A percentile compares a stretch with the other conserved stretches of the same genome.
Conservation (phyloP, 2,888 invertebrate species). For the Maniola hyperantus region DNA sequence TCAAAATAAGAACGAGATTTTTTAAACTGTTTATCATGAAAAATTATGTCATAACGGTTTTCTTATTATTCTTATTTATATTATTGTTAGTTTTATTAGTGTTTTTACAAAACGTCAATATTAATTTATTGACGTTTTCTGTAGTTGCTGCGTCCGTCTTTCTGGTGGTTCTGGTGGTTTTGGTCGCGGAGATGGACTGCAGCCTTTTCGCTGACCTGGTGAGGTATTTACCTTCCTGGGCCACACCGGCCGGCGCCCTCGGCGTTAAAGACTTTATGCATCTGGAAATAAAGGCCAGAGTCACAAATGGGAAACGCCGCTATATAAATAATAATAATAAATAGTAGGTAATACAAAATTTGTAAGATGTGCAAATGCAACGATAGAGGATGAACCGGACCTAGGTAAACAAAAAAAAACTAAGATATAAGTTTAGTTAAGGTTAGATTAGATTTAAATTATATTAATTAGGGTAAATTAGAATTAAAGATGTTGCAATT, state of each 20-base stretch:
- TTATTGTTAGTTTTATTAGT: background rate
- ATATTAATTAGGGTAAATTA: too few relatives aligned
- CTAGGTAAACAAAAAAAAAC: too few relatives aligned
- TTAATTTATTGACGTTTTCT: background rate
- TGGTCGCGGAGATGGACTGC: constrained; percentile 51
- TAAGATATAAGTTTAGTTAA: too few relatives aligned
- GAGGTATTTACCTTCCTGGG: constrained; percentile 62
- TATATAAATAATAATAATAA: too few relatives aligned
- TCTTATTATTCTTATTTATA: background rate
- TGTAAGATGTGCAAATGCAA: too few relatives aligned
- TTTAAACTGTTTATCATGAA: background rate
- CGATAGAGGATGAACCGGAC: too few relatives aligned
- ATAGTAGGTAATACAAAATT: too few relatives aligned
- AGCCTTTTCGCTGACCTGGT: constrained; percentile 64
- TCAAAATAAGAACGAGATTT: too few relatives aligned
- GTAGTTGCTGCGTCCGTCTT: constrained; percentile 41
- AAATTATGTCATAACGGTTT: background rate
- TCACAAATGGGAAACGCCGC: background rate
- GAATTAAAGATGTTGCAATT: too few relatives aligned
- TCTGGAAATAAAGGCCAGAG: constrained; percentile 48
- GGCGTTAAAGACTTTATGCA: constrained; percentile 73
- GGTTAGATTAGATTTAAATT: too few relatives aligned
- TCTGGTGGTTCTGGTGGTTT: constrained; percentile 51
- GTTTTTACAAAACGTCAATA: background rate
- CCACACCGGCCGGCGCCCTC: constrained; percentile 41